phyloP scores from a whole-genome alignment of 2,113 vertebrate species.

The Scopus umbretta region DNA sequence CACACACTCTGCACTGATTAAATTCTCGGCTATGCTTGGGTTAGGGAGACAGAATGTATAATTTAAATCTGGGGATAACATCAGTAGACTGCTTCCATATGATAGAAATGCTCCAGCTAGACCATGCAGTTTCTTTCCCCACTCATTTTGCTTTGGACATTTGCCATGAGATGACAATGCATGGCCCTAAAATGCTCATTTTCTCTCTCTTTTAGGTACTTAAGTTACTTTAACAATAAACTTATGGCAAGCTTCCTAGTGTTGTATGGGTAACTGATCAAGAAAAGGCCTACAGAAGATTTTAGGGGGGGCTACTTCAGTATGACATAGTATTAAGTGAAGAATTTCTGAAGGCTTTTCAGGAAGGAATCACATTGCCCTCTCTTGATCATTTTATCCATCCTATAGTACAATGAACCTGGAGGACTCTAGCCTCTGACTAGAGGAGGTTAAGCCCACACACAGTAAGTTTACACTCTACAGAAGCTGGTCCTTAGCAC shows the following conservation, averaged over 20 bases:
- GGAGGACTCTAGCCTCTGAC: background rate
- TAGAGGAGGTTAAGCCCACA: background rate
- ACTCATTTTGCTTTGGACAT: background rate
- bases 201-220: background rate
- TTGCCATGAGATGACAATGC: background rate
- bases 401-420: rapidly evolving
- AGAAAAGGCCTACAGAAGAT: background rate
- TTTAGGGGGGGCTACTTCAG: background rate
- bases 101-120: background rate
- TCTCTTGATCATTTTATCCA: background rate
- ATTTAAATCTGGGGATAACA: background rate
- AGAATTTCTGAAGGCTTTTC: background rate
- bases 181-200: background rate
- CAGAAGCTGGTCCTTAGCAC: background rate
- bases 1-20: background rate
- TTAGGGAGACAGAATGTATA: background rate
- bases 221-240: background rate
- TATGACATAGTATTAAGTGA: background rate
- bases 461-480: background rate
- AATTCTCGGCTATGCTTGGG: background rate
- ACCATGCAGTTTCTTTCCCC: background rate
- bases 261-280: background rate
- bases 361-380: background rate
- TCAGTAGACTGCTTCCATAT: background rate
- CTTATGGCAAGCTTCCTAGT: background rate